These are phyloP conservation scores for Gandaritis pyraliata DNA, from an alignment of 2,888 invertebrate genomes.

Conservation along the genomic window DNA sequence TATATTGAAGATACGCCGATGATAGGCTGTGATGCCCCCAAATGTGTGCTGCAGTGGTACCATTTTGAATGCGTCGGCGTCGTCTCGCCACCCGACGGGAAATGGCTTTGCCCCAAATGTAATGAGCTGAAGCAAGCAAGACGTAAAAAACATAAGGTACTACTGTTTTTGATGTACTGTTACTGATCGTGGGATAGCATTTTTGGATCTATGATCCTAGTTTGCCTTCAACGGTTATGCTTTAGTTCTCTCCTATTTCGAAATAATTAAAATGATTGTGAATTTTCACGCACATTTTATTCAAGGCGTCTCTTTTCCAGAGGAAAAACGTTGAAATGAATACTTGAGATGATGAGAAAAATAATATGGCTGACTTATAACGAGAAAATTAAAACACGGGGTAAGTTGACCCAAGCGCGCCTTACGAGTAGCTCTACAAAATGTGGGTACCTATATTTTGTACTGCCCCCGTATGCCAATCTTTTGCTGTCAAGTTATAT, in stretches of 20 bases:
- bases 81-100: constrained; percentile 57
- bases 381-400: constrained; percentile 33
- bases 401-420: constrained; percentile 32
- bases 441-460: constrained; percentile 20
- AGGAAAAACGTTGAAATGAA: constrained; percentile 31
- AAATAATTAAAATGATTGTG: constrained; percentile 20
- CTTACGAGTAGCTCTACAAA: constrained; percentile 18
- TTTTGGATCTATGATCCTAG: no score
- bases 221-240: no score
- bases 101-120: constrained; percentile 67
- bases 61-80: constrained; percentile 69
- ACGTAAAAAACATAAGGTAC: constrained; percentile 25
- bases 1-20: constrained; percentile 54
- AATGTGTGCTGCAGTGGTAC: constrained; percentile 63
- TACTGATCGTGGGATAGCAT: no score
- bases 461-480: no score
- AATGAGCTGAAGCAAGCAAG: constrained; percentile 33
- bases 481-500: no score
- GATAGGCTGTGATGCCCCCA: constrained; percentile 68
- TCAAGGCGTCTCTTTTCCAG: constrained; percentile 26
- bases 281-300: constrained; percentile 30
- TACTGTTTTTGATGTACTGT: constrained; percentile 4
- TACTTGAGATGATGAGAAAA: constrained; percentile 33
- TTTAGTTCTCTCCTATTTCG: constrained; percentile 8
- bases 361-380: constrained; percentile 30